Percentiles rank a stretch among this genome's conserved stretches.
Evolutionary conservation across 1,140 invertebrate genomes (phyloP).

Genomic region (Liolophura sinensis): DNA sequence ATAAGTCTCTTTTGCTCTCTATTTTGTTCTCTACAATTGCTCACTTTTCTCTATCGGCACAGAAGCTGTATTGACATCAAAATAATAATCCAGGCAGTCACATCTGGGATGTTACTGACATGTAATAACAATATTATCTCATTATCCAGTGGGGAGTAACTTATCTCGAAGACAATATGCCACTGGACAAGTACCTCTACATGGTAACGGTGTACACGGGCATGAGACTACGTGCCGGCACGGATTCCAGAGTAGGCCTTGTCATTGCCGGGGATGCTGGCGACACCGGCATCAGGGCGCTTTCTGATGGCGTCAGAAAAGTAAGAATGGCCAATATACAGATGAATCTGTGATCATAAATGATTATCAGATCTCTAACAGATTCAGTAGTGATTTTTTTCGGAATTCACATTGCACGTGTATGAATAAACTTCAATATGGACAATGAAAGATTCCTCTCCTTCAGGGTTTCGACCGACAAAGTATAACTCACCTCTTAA

Average conservation of each 20-base stretch:
- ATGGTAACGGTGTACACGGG: constrained; percentile 37
- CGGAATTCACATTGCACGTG: too few relatives aligned
- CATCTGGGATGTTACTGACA: not conserved
- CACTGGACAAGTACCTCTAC: constrained; percentile 29
- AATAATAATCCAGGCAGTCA: not conserved
- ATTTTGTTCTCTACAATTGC: too few relatives aligned
- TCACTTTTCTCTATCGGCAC: too few relatives aligned
- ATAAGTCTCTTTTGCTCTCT: not conserved
- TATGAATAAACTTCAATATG: too few relatives aligned
- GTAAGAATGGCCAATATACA: constrained; percentile 1
- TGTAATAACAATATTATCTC: not conserved
- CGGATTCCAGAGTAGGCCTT: constrained; percentile 31
- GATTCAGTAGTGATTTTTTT: too few relatives aligned
- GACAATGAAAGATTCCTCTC: too few relatives aligned
- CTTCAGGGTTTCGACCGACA: too few relatives aligned
- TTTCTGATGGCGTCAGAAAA: constrained; percentile 31
- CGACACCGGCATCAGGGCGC: constrained; percentile 29
- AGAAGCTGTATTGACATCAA: too few relatives aligned
- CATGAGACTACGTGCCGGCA: constrained; percentile 24
- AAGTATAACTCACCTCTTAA: constrained; percentile 28
- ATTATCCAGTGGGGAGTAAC: constrained; percentile 26
- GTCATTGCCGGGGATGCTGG: constrained; percentile 29
- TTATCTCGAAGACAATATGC: constrained; percentile 29
- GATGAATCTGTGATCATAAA: too few relatives aligned
- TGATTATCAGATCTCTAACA: too few relatives aligned